phyloP scores from a whole-genome alignment of 30 jellyfish, hydroid and myxozoan species.

The Hydractinia echinata region DNA sequence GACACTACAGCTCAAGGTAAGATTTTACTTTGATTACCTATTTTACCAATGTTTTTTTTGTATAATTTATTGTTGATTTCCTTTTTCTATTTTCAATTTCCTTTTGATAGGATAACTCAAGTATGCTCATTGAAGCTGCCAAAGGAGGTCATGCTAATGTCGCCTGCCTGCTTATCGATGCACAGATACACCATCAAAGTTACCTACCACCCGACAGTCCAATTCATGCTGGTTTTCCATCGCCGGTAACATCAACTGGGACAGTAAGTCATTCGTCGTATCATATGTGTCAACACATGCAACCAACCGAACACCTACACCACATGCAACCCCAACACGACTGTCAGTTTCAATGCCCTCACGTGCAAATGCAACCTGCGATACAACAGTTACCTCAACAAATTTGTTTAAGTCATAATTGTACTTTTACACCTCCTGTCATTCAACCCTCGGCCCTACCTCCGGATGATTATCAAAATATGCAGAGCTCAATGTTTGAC shows the following conservation, averaged over 20 bases:
- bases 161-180: slow-evolving; percentile 80
- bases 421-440: slow-evolving; percentile 83
- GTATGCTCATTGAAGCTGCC: slow-evolving; percentile 98
- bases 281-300: slow-evolving; percentile 38
- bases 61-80: neutral
- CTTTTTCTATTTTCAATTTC: slow-evolving; percentile 13
- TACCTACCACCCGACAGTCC: slow-evolving; percentile 64
- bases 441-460: slow-evolving; percentile 78
- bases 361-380: slow-evolving; percentile 38
- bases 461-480: slow-evolving; percentile 48
- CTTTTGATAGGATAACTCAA: slow-evolving; percentile 75
- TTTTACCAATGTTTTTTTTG: neutral
- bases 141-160: slow-evolving; percentile 98
- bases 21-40: neutral
- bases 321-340: slow-evolving; percentile 60
- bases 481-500: slow-evolving; percentile 47
- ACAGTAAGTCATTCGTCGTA: slow-evolving; percentile 48
- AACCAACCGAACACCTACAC: slow-evolving; percentile 46
- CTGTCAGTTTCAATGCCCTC: slow-evolving; percentile 79
- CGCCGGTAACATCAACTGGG: slow-evolving; percentile 82
- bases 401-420: slow-evolving; percentile 66
- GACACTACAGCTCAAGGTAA: slow-evolving; percentile 65
- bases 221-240: slow-evolving; percentile 68
- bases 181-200: slow-evolving; percentile 58
- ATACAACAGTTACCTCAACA: slow-evolving; percentile 51